Percentiles rank a stretch among this genome's conserved stretches.
Conservation (phyloP, 2,113 vertebrate genomes). For the Rhinolophus ferrumequinum region DNA sequence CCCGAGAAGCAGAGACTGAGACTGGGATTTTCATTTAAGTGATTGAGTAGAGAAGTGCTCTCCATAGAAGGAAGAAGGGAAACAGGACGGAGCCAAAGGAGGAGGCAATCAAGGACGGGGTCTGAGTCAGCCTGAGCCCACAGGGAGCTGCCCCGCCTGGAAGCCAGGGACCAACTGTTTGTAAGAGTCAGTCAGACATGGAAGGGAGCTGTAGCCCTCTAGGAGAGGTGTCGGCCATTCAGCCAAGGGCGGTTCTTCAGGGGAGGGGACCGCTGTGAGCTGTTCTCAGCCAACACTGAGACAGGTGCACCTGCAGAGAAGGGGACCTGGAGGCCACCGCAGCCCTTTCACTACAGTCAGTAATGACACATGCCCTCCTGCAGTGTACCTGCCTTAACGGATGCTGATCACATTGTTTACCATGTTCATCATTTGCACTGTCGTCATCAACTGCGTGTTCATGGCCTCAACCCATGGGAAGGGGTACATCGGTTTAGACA, state of each 20-base stretch:
- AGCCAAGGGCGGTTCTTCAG: neutral
- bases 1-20: constrained; percentile 1
- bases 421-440: constrained; percentile 96
- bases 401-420: constrained; percentile 90
- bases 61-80: neutral
- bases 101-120: neutral
- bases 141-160: neutral
- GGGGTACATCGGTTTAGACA: fast-evolving
- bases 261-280: neutral
- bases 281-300: neutral
- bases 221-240: neutral
- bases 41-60: neutral
- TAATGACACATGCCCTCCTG: neutral
- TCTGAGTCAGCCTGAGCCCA: neutral
- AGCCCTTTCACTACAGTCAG: fast-evolving
- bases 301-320: neutral
- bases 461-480: constrained; percentile 84
- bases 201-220: neutral
- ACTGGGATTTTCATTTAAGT: neutral
- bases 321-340: too few species aligned
- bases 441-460: constrained; percentile 96
- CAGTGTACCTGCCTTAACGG: constrained; percentile 88
- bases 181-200: neutral
- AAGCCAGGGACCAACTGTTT: neutral
- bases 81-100: neutral